Evolutionary conservation across 2,888 invertebrate genomes (phyloP), one percentile per base, ranked within the genome.

Genomic region (Cephus pygmeus): DNA sequence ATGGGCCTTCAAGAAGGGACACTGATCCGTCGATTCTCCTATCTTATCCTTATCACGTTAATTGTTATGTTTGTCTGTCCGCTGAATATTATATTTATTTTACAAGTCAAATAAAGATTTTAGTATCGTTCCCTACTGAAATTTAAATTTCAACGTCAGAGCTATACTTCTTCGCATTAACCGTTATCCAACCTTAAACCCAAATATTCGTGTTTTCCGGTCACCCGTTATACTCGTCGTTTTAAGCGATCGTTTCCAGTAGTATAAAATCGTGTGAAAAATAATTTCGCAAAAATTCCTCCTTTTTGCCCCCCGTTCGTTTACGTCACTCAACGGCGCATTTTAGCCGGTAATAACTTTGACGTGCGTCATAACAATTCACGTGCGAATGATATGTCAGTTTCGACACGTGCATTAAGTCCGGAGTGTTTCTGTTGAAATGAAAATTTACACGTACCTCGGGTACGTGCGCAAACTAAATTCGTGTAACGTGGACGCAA

Each of bases 1-100:
- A 90, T 96, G 95, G 94, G 95, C 95, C 81, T 95, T 94, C 88
- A 93, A 92, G 82, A 93, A 93, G 84, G 92, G 93, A 4, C 91
- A 91, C 81, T 88, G 82, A 84, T 73, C 76, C 11, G 11, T 71
- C 31, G 73, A 68, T 69, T 34, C 69, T 75, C 73, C 12, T 69
- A 11, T 73, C n/a, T 74, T 76, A 34, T 76, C 35, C 36, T 34
- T 35, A 36, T 73, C 36, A 76, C 69, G 71, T 71, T 73, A 30
- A 34, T 36, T 79, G 73, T n/a, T 36, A 35, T 36, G 9, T 33
- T 35, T 35, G 34, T 15, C 34, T n/a, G 6, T 30, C 34, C 12
- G n/a, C 12, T 9, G 23, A 23, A 11, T 73, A 34, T 76, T 76
- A 1, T 35, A 33, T 34, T 69, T 30, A 76, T 30, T 31, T 69